Evolutionary conservation across 2,888 invertebrate species (phyloP).

Genomic region (Heliconius hortense): DNA sequence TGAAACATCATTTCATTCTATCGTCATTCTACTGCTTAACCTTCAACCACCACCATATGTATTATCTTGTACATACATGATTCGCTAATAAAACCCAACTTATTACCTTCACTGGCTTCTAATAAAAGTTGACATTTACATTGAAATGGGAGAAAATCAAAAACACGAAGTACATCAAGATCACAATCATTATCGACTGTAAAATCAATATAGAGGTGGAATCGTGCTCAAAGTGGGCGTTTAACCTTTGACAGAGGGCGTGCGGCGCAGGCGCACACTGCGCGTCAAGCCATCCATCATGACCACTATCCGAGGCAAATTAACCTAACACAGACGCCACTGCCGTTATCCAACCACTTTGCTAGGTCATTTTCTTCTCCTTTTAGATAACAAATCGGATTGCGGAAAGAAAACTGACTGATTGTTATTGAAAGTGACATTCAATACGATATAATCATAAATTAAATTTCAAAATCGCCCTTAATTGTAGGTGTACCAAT

Average conservation of each 20-base stretch:
- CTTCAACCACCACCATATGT: not conserved
- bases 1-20: not conserved
- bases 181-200: slow-evolving; percentile 68
- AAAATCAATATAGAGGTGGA: slow-evolving; percentile 75
- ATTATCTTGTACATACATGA: not conserved
- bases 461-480: slow-evolving; percentile 29
- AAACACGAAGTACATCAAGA: slow-evolving; percentile 54
- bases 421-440: slow-evolving; percentile 63
- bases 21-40: not conserved
- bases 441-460: slow-evolving; percentile 66
- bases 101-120: not conserved
- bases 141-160: slow-evolving; percentile 3
- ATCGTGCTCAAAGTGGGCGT: slow-evolving; percentile 78
- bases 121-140: slow-evolving; percentile 4
- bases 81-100: not conserved
- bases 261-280: slow-evolving; percentile 63
- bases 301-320: slow-evolving; percentile 72
- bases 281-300: slow-evolving; percentile 75
- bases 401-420: slow-evolving; percentile 41
- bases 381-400: slow-evolving; percentile 35
- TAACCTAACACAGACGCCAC: slow-evolving; percentile 70
- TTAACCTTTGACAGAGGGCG: slow-evolving; percentile 74
- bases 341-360: slow-evolving; percentile 53
- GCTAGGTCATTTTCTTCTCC: slow-evolving; percentile 33
- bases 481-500: not conserved